Evolutionary conservation across 2,797 vertebrate genomes (phyloP).

Genomic region (Brotula barbata): DNA sequence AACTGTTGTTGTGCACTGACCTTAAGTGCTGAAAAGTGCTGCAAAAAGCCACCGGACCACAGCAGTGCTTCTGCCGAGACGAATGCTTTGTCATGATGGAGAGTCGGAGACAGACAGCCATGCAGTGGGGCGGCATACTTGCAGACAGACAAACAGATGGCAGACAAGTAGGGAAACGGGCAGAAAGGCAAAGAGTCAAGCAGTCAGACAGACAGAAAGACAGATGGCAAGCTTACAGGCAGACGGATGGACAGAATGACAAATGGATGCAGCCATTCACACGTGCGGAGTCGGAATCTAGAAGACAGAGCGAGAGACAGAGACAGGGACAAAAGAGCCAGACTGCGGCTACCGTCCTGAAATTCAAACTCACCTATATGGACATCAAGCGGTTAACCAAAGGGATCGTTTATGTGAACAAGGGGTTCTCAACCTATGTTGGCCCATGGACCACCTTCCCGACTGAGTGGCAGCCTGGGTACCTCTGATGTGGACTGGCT

Average conservation of each 20-base stretch:
- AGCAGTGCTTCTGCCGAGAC: conserved; percentile 29
- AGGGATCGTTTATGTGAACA: too few relatives aligned
- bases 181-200: conserved; percentile 59
- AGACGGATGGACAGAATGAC: conserved; percentile 55
- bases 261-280: conserved; percentile 51
- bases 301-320: conserved; percentile 23
- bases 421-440: too few relatives aligned
- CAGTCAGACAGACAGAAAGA: conserved; percentile 57
- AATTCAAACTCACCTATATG: too few relatives aligned
- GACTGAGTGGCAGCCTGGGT: too few relatives aligned
- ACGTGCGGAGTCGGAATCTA: conserved; percentile 28
- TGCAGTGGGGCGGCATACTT: conserved; percentile 53
- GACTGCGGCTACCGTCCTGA: too few relatives aligned
- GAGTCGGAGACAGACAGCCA: conserved; percentile 14
- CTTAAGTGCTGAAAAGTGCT: conserved; percentile 65
- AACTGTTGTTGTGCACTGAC: conserved; percentile 47
- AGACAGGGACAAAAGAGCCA: too few relatives aligned
- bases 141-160: conserved; percentile 69
- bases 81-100: conserved; percentile 58
- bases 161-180: conserved; percentile 58
- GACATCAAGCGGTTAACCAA: too few relatives aligned
- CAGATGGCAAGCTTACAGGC: conserved; percentile 62
- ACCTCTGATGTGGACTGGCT: too few relatives aligned
- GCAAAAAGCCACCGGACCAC: conserved; percentile 36
- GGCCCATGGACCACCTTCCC: too few relatives aligned